These are phyloP conservation scores for Tineola bisselliella DNA, from an alignment of 2,888 invertebrate species.

Conservation along the genomic window DNA sequence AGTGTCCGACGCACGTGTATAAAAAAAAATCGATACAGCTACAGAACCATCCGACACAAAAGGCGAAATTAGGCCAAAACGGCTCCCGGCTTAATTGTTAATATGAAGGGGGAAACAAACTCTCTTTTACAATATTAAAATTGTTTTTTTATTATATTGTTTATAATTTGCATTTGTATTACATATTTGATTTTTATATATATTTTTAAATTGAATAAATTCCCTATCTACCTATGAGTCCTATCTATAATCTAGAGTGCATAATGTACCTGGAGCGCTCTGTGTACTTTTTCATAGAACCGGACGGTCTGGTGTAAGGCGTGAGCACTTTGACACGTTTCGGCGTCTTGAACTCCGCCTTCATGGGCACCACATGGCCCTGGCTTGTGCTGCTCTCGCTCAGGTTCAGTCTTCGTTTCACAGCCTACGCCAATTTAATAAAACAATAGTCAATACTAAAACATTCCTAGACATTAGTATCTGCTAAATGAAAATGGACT, in stretches of 20 bases:
- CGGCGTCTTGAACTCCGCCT: constrained; percentile 73
- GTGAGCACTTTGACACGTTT: constrained; percentile 62
- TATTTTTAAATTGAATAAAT: too few relatives aligned
- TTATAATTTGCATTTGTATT: background rate
- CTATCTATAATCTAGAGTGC: too few relatives aligned
- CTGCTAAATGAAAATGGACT: background rate
- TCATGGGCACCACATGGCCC: constrained; percentile 65
- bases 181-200: too few relatives aligned
- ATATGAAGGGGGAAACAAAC: background rate
- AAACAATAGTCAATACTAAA: constrained; percentile 15
- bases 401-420: constrained; percentile 85
- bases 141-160: background rate
- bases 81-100: background rate
- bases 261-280: constrained; percentile 63
- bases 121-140: background rate
- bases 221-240: too few relatives aligned
- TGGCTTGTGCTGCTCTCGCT: constrained; percentile 71
- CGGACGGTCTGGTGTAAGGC: constrained; percentile 62
- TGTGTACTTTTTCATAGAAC: constrained; percentile 65
- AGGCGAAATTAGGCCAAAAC: background rate
- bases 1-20: background rate
- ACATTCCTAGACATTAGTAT: background rate
- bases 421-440: constrained; percentile 74
- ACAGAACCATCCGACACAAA: background rate
- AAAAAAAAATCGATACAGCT: background rate